Evolutionary conservation across 37 sponge, comb jelly and placozoan genomes (phyloP), one percentile per base, ranked within the genome.

Genomic region (Ianthella basta): DNA sequence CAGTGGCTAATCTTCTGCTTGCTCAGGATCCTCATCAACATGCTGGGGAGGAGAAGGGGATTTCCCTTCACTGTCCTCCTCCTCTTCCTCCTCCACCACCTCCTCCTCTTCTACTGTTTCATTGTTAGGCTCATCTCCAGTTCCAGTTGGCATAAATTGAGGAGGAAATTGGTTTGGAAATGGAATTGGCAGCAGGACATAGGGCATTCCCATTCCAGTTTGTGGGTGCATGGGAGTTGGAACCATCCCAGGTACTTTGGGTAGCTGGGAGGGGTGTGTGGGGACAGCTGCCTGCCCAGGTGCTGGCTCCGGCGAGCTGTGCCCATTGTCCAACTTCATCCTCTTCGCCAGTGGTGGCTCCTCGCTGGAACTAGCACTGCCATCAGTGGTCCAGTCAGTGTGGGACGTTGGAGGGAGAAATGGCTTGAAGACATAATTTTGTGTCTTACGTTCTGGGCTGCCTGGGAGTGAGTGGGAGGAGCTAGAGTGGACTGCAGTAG

Each of bases 241-340:
- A 36, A 10, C n/a, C 44, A 40, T 1, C 25, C 50, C 50, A 8
- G 50, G 6, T 10, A 44, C 50, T 3, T 8, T 44, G 50, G 50
- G 8, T 8, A 44, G 50, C 50, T 44, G 50, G 50, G 50, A 44
- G 50, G 3, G 50, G 50, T 75, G 33, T 0, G 38, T 19, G n/a
- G 25, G n/a, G n/a, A 41, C n/a, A 21, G 38, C 53, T 18, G 37
- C 37, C 29, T 25, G 72, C 72, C 37, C 29, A 2, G 32, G 1
- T 6, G 72, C 20, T 21, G 36, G 78, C 21, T 75, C 78, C 1
- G 78, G 78, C 24, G 78, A 75, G 24, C 39, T 24, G 2, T 75
- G 78, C 13, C 54, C 78, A 75, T 75, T 50, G 54, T 50, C 78
- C 44, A 75, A 75, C 78, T 50, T 40, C 3, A 50, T 53, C 25